These are phyloP conservation scores for Rhagoletis zephyria DNA, from an alignment of 1,140 invertebrate genomes.

Conservation along the genomic window DNA sequence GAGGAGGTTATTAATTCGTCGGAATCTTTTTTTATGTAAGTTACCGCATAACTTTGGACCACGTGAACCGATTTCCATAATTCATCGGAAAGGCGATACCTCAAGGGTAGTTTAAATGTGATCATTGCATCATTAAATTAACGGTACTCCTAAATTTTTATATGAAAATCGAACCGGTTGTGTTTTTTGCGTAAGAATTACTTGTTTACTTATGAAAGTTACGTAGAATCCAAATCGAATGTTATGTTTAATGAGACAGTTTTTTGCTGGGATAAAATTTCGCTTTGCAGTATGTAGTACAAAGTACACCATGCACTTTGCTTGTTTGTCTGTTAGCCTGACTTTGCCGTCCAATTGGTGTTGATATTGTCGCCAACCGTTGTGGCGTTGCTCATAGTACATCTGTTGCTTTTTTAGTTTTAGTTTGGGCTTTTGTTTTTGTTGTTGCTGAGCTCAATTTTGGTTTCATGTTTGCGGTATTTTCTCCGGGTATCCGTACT, in stretches of 20 bases:
- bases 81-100: no score
- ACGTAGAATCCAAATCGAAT: no score
- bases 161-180: no score
- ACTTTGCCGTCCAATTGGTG: constrained; percentile 30
- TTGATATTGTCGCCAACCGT: constrained; percentile 45
- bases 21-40: no score
- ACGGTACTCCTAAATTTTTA: no score
- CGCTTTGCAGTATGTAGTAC: not conserved
- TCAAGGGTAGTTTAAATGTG: no score
- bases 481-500: not conserved
- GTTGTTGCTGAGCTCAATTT: not conserved
- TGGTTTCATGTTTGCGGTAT: constrained; percentile 28
- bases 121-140: no score
- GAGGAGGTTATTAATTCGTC: no score
- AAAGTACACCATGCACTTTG: not conserved
- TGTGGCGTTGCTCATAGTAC: not conserved
- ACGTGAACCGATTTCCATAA: no score
- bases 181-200: no score
- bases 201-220: not conserved
- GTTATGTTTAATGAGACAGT: not conserved
- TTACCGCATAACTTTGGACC: no score
- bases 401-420: constrained; percentile 42
- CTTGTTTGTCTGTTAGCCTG: not conserved
- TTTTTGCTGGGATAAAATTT: not conserved
- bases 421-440: not conserved